phyloP scores from a whole-genome alignment of 30 jellyfish, hydroid and myxozoan species.

The Aurelia sp. region DNA sequence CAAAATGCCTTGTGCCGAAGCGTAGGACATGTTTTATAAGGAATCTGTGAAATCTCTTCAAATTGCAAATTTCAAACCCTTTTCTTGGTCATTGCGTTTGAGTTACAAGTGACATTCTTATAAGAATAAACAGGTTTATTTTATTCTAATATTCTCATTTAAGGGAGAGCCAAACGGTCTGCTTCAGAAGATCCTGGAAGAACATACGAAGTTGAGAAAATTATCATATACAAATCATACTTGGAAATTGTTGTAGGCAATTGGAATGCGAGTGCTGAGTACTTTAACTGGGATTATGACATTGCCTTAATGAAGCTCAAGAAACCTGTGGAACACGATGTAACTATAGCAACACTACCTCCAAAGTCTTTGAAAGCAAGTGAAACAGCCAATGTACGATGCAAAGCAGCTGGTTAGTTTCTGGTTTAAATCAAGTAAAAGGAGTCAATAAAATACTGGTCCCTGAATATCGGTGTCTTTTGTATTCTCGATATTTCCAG shows the following conservation, averaged over 20 bases:
- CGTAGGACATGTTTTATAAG: too few species aligned
- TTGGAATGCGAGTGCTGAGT: constrained; percentile 2
- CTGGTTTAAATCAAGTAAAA: too few species aligned
- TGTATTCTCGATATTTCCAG: too few species aligned
- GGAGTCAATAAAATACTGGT: too few species aligned
- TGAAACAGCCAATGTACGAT: not conserved
- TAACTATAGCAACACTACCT: constrained; percentile 17
- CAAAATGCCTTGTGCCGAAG: too few species aligned
- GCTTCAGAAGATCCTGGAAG: constrained; percentile 6
- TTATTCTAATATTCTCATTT: not conserved
- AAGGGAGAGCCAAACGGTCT: constrained; percentile 42
- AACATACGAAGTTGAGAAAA: constrained; percentile 39
- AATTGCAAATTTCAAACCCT: too few species aligned
- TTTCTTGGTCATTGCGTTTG: too few species aligned
- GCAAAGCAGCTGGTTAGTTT: constrained; percentile 59
- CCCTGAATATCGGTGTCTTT: too few species aligned
- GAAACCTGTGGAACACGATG: not conserved
- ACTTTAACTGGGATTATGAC: constrained; percentile 64
- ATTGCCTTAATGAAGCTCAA: constrained; percentile 43
- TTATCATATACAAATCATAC: constrained; percentile 11
- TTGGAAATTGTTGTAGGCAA: not conserved
- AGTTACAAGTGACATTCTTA: too few species aligned
- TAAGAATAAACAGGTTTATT: too few species aligned
- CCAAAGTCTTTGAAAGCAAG: not conserved
- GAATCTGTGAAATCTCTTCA: too few species aligned